Conservation (phyloP, 2,888 invertebrate genomes). For the Mesorhabditis sp. region DNA sequence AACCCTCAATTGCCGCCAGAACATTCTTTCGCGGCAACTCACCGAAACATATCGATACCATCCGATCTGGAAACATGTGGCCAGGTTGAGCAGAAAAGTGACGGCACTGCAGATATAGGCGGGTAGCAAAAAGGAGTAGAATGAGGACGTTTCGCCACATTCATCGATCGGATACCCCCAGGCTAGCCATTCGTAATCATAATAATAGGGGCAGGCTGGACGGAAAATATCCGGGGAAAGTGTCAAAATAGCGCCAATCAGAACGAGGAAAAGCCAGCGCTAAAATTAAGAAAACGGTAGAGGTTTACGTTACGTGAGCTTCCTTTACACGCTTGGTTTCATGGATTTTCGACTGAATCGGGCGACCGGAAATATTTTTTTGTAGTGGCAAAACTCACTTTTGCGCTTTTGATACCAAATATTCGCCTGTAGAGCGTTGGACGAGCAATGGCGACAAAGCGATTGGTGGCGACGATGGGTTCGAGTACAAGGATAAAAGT, state of each 20-base stretch:
- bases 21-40: not conserved
- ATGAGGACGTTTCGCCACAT: not conserved
- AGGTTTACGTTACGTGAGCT: no score
- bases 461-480: not conserved
- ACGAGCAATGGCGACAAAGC: constrained; percentile 1
- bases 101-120: not conserved
- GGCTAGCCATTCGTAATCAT: not conserved
- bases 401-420: not conserved
- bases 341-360: no score
- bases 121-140: not conserved
- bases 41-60: not conserved
- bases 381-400: not conserved
- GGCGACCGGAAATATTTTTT: no score
- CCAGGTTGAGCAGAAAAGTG: not conserved
- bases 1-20: not conserved
- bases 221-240: not conserved
- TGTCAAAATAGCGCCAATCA: no score
- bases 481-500: not conserved
- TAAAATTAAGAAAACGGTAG: no score
- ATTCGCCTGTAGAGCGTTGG: not conserved
- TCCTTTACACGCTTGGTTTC: no score
- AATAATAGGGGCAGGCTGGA: not conserved
- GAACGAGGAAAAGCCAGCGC: no score
- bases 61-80: not conserved
- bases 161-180: not conserved